Evolutionary conservation across 2,888 invertebrate genomes (phyloP).

Genomic region (Patella ulyssiponensis): DNA sequence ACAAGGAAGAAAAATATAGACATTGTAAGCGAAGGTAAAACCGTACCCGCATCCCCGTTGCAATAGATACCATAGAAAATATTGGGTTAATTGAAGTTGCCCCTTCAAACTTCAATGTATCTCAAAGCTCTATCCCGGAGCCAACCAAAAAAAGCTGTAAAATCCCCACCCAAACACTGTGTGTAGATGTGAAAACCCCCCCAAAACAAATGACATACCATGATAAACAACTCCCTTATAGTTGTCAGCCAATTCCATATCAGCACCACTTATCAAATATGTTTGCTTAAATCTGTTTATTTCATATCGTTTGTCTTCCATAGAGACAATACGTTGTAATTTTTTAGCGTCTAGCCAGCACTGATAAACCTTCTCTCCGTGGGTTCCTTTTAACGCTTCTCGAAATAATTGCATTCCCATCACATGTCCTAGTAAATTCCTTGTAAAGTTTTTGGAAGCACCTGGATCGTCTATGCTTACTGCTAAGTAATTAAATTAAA

Average conservation of each 20-base stretch:
- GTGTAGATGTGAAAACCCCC: too few species aligned
- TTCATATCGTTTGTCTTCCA: neutral
- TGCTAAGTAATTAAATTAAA: neutral
- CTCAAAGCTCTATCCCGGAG: too few species aligned
- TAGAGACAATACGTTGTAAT: conserved; percentile 22
- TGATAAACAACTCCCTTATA: too few species aligned
- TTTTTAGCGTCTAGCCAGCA: conserved; percentile 51
- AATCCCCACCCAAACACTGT: too few species aligned
- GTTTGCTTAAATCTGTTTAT: too few species aligned
- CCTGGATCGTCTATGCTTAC: conserved; percentile 25
- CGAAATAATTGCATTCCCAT: conserved; percentile 51
- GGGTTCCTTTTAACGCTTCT: conserved; percentile 45
- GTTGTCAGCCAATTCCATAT: too few species aligned
- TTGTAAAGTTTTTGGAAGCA: conserved; percentile 29
- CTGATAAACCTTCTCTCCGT: conserved; percentile 44
- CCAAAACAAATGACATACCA: neutral
- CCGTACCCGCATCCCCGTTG: too few species aligned
- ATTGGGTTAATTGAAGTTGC: too few species aligned
- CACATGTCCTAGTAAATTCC: conserved; percentile 47
- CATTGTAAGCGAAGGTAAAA: neutral
- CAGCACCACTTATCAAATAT: too few species aligned
- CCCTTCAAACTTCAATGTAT: too few species aligned
- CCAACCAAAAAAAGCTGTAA: too few species aligned
- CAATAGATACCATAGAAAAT: too few species aligned
- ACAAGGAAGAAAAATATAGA: conserved; percentile 13